Percentiles rank a stretch among this genome's conserved stretches.
Conservation (phyloP, 1,140 invertebrate species). For the Mylabris phalerata region DNA sequence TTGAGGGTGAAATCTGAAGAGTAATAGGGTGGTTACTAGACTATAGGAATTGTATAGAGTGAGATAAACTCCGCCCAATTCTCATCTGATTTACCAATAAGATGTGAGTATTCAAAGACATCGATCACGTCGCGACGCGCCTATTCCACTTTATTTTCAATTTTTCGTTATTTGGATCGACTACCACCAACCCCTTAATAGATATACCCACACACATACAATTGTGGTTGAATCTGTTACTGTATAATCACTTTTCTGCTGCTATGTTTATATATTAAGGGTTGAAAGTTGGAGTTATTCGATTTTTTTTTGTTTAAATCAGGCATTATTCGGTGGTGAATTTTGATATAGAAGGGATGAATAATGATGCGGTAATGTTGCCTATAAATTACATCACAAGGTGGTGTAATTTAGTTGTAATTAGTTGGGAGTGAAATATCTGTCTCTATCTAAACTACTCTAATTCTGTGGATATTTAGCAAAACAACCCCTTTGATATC, state of each 20-base stretch:
- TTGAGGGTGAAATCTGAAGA: slow-evolving; percentile 29
- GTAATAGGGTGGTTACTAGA: neutral
- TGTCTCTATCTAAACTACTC: neutral
- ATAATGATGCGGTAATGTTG: neutral
- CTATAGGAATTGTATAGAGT: too few species aligned
- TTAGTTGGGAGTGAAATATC: slow-evolving; percentile 15
- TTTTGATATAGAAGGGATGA: too few species aligned
- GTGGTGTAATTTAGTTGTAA: slow-evolving; percentile 9
- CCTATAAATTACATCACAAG: slow-evolving; percentile 23
- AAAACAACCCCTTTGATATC: too few species aligned
- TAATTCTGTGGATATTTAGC: too few species aligned
- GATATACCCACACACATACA: neutral
- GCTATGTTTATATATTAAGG: too few species aligned
- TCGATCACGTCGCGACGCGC: slow-evolving; percentile 18
- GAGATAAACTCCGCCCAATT: slow-evolving; percentile 1
- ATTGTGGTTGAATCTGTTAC: too few species aligned
- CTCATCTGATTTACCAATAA: slow-evolving; percentile 10
- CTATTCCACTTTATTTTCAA: too few species aligned
- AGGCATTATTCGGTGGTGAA: too few species aligned
- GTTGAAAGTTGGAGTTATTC: too few species aligned
- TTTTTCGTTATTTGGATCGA: slow-evolving; percentile 7
- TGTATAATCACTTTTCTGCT: too few species aligned
- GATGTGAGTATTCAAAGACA: slow-evolving; percentile 1
- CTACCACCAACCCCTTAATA: neutral
- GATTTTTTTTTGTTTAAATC: too few species aligned